A percentile compares a stretch with the other conserved stretches of the same genome.
Evolutionary conservation across 2,888 invertebrate genomes (phyloP).

Genomic region (Aethes cnicana): DNA sequence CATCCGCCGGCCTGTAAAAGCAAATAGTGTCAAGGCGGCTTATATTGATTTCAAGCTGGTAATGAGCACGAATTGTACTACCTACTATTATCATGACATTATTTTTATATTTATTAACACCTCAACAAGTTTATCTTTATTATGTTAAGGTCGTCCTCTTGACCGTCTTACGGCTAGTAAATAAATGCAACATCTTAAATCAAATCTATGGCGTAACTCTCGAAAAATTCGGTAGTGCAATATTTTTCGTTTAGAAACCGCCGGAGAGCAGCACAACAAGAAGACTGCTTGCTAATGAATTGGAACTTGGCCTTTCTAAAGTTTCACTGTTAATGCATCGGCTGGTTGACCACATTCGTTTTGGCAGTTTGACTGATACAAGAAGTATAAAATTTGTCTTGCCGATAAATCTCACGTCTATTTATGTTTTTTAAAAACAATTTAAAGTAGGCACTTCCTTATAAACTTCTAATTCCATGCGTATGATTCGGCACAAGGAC

Average conservation of each 20-base stretch:
- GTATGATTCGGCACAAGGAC: no score
- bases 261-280: conserved; percentile 29
- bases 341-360: conserved; percentile 37
- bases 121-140: conserved; percentile 15
- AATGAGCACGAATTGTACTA: conserved; percentile 55
- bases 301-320: conserved; percentile 40
- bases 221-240: conserved; percentile 11
- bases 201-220: neutral
- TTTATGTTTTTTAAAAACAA: no score
- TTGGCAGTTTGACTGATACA: conserved; percentile 29
- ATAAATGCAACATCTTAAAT: neutral
- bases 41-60: conserved; percentile 71
- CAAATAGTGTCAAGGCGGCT: conserved; percentile 73
- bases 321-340: conserved; percentile 39
- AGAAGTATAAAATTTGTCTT: neutral
- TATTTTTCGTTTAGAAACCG: conserved; percentile 32
- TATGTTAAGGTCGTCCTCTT: conserved; percentile 18
- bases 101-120: conserved; percentile 33
- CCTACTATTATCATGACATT: conserved; percentile 38
- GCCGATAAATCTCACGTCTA: no score
- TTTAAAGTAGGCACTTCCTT: no score
- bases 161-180: neutral
- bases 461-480: no score
- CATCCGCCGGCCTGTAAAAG: conserved; percentile 65
- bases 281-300: conserved; percentile 37